Conservation (phyloP, 2,113 vertebrate species). For the Perca schrenkii region DNA sequence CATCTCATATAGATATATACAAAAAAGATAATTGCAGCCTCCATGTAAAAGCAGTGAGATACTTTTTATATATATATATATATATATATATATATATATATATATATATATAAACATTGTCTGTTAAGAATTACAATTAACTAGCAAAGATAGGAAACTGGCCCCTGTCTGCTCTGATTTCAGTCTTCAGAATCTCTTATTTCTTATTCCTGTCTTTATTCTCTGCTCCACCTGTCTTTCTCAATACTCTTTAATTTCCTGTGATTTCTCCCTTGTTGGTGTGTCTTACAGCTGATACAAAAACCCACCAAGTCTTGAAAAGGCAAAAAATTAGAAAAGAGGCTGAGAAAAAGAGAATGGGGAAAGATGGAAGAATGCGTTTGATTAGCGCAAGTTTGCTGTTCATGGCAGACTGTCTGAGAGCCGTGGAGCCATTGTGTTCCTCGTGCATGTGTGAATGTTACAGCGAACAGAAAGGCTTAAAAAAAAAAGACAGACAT, state of each 20-base stretch:
- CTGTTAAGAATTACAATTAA: slow-evolving; percentile 15
- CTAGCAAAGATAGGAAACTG: background rate
- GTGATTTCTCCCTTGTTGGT: slow-evolving; percentile 84
- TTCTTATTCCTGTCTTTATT: slow-evolving; percentile 62
- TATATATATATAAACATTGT: background rate
- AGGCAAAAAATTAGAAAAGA: slow-evolving; percentile 69
- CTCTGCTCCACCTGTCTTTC: slow-evolving; percentile 82
- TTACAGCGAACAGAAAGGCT: slow-evolving; percentile 65
- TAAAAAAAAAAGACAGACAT: slow-evolving; percentile 67
- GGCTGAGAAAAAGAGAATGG: slow-evolving; percentile 53
- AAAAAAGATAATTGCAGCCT: background rate
- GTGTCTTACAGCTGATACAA: slow-evolving; percentile 76
- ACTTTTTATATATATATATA: background rate
- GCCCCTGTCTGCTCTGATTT: slow-evolving; percentile 31
- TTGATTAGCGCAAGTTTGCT: slow-evolving; percentile 84
- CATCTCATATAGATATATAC: background rate
- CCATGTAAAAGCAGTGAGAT: background rate
- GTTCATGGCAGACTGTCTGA: slow-evolving; percentile 66
- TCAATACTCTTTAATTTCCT: slow-evolving; percentile 85
- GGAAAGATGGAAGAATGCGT: slow-evolving; percentile 82
- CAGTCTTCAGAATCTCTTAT: slow-evolving; percentile 54
- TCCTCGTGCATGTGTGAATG: slow-evolving; percentile 74
- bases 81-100: background rate
- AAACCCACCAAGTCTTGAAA: slow-evolving; percentile 69
- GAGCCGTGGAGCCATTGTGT: slow-evolving; percentile 82